phyloP scores from a whole-genome alignment of 2,797 vertebrate species.

The Tenualosa thibaudeaui region DNA sequence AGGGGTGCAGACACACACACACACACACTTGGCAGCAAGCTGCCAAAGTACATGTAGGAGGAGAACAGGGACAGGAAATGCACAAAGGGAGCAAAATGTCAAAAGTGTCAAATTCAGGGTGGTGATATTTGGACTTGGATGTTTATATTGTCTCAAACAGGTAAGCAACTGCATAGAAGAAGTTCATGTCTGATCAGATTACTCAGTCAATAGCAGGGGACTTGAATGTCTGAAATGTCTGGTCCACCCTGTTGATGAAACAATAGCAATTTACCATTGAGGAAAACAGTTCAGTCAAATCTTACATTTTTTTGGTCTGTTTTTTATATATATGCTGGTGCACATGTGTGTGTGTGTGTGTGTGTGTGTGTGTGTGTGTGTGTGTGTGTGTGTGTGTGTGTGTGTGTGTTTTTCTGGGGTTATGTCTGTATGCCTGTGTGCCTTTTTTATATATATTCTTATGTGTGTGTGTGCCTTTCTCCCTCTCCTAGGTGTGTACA shows the following conservation, averaged over 20 bases:
- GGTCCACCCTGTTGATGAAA: background rate
- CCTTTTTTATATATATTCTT: background rate
- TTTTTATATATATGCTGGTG: background rate
- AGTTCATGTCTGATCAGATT: background rate
- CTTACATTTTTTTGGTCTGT: background rate
- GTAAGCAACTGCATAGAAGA: background rate
- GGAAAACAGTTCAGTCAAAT: background rate
- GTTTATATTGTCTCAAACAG: background rate
- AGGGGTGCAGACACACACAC: background rate
- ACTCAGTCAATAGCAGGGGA: background rate
- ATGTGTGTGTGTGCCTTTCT: constrained; percentile 15
- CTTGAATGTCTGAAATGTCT: background rate
- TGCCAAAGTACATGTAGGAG: background rate
- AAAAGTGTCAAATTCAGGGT: background rate
- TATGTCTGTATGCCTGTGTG: background rate
- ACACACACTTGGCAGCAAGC: background rate
- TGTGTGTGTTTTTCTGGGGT: background rate
- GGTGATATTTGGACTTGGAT: background rate
- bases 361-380: background rate
- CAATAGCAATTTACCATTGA: background rate
- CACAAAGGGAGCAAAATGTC: background rate
- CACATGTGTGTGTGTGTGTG: background rate
- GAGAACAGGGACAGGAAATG: background rate
- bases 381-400: background rate
- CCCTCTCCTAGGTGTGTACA: constrained; percentile 81